Base-by-base conservation (phyloP, 2,888 invertebrate species). In the Seira ritae region DNA sequence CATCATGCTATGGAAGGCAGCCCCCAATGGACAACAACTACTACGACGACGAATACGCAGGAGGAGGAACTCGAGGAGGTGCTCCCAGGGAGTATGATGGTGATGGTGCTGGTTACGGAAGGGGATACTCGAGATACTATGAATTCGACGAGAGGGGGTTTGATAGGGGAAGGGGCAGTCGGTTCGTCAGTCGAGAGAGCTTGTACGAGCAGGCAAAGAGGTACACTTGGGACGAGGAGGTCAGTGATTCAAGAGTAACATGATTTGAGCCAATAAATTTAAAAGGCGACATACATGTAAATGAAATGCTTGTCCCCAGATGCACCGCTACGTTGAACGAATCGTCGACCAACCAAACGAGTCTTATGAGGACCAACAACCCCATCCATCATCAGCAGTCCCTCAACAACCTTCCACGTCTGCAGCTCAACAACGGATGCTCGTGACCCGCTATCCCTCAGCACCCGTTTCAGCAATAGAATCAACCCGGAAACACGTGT, bases 1-100 rank as follows among this genome's bases (percentile, higher is more conserved):
- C 96, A 89, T 96, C 96, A 86, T 97, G 96, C 91, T 96, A 96
- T 89, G 87, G 87, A 19, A 94, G 96, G 87, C 93, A 95, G 90
- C 94, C 84, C 4, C 71, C 96, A 89, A 96, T 96, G 89, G 96
- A 97, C 91, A 96, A 97, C 92, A 96, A 96, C 91, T 93, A 96
- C 90, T 93, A 94, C 91, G 92, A 92, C 42, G 55, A 75, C 31
- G 75, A 55, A 6, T 75, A 75, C 50, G 20, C 46, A 19, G 46
- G 46, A 4, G n/a, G 68, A 42, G 42, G 42, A 42, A n/a, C 42
- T 4, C 4, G 60, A 62, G 62, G 62, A 20, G 62, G 70, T 20
- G 70, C 50, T 22, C 72, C 72, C 8, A 55, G 68, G 60, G 76
- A 69, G 37, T 76, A 76, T 22, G 76, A 76, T 24, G 23, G 31